A percentile compares a stretch with the other conserved stretches of the same genome.
Conservation (phyloP, 1,140 invertebrate species). For the Drosophila azteca region DNA sequence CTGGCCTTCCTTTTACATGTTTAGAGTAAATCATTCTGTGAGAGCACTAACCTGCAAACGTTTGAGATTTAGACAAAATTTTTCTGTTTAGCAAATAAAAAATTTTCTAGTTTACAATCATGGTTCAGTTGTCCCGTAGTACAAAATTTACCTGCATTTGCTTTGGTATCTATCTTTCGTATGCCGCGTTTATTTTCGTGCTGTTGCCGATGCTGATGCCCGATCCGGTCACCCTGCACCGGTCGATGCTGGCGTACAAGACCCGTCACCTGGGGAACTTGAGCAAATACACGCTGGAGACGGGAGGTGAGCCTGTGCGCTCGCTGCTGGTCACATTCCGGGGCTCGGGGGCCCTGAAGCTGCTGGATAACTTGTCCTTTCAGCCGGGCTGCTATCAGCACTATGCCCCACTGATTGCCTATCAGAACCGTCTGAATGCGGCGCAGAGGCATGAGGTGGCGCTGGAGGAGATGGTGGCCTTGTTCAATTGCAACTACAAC, state of each 20-base stretch:
- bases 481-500: conserved; percentile 59
- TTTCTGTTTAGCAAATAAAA: conserved; percentile 2
- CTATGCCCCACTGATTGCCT: conserved; percentile 47
- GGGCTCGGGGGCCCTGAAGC: conserved; percentile 53
- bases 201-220: conserved; percentile 53
- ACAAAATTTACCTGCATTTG: conserved; percentile 58
- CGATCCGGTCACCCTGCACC: conserved; percentile 44
- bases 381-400: conserved; percentile 65
- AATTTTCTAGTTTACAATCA: conserved; percentile 1
- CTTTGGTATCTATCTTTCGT: conserved; percentile 49
- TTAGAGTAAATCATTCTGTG: too few species aligned
- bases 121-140: conserved; percentile 36
- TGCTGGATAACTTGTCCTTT: conserved; percentile 45
- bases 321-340: conserved; percentile 61
- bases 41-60: not conserved
- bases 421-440: conserved; percentile 14
- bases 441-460: not conserved
- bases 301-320: conserved; percentile 47
- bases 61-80: conserved; percentile 12
- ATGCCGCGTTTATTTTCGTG: conserved; percentile 54
- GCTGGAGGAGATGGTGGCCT: conserved; percentile 30
- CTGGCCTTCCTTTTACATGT: too few species aligned
- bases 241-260: conserved; percentile 21
- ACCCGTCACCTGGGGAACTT: conserved; percentile 41
- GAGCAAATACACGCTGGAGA: conserved; percentile 45